Conservation (phyloP, 2,113 vertebrate genomes). For the Holacanthus passer region DNA sequence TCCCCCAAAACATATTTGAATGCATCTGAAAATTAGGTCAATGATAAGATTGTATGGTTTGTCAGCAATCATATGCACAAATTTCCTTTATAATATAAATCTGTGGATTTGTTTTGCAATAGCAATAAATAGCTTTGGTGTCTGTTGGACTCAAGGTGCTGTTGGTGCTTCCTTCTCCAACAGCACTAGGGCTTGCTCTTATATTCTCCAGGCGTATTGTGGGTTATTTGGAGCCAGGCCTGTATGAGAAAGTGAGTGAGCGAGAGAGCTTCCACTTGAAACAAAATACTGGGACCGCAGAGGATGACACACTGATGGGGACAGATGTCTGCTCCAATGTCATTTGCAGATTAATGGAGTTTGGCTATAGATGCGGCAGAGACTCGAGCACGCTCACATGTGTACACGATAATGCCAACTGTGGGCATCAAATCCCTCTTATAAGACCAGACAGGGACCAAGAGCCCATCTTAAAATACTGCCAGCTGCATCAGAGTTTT, state of each 20-base stretch:
- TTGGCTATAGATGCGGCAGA: constrained; percentile 68
- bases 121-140: background rate
- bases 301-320: constrained; percentile 55
- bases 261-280: constrained; percentile 40
- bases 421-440: constrained; percentile 49
- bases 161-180: background rate
- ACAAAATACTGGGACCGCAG: constrained; percentile 59
- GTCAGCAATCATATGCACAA: background rate
- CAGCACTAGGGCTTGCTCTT: background rate
- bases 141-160: background rate
- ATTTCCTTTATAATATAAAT: background rate
- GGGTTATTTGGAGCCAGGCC: constrained; percentile 36
- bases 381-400: constrained; percentile 36
- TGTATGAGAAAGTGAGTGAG: constrained; percentile 28
- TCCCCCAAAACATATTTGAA: background rate
- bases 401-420: constrained; percentile 53
- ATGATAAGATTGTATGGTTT: no score
- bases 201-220: constrained; percentile 12
- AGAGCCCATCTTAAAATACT: constrained; percentile 47
- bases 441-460: constrained; percentile 32
- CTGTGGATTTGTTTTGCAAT: background rate
- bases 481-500: constrained; percentile 44
- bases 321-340: constrained; percentile 67
- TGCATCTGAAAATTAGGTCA: background rate
- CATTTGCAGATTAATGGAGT: constrained; percentile 66